phyloP scores from a whole-genome alignment of 2,797 vertebrate genomes.

The Clarias fuscus region DNA sequence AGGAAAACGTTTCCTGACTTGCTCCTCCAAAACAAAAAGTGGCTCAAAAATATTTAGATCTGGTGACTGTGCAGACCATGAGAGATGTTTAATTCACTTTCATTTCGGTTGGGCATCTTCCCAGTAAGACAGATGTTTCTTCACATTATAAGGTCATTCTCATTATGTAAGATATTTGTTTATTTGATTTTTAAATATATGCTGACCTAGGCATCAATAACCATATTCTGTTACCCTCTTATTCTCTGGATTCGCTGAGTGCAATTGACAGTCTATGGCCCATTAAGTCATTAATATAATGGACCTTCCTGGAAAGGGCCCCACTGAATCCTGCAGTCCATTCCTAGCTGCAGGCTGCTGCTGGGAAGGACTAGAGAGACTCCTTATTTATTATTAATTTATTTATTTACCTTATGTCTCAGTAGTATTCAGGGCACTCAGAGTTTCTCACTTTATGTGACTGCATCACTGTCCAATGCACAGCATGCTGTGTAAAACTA shows the following conservation, averaged over 20 bases:
- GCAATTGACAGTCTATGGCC: conserved; percentile 33
- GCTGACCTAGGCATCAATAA: conserved; percentile 31
- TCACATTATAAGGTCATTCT: not conserved
- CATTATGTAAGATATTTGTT: conserved; percentile 19
- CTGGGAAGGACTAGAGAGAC: conserved; percentile 9
- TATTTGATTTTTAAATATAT: conserved; percentile 33
- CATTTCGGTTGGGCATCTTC: not conserved
- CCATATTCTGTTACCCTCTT: not conserved
- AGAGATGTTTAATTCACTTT: no score
- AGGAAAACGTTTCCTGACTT: no score
- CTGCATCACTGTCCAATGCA: not conserved
- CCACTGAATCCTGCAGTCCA: conserved; percentile 5
- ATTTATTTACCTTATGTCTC: conserved; percentile 1
- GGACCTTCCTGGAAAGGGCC: conserved; percentile 31
- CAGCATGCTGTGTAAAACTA: not conserved
- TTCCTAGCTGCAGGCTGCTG: conserved; percentile 4
- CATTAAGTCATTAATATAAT: conserved; percentile 45
- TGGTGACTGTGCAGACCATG: no score
- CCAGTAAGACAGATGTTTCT: not conserved
- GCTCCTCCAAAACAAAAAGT: no score
- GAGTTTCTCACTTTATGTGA: conserved; percentile 1
- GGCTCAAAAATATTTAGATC: no score
- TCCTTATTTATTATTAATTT: conserved; percentile 16
- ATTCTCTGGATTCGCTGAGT: conserved; percentile 27
- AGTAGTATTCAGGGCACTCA: not conserved